phyloP scores from a whole-genome alignment of 92 coral and sea anemone species.

The Bergia sp. region DNA sequence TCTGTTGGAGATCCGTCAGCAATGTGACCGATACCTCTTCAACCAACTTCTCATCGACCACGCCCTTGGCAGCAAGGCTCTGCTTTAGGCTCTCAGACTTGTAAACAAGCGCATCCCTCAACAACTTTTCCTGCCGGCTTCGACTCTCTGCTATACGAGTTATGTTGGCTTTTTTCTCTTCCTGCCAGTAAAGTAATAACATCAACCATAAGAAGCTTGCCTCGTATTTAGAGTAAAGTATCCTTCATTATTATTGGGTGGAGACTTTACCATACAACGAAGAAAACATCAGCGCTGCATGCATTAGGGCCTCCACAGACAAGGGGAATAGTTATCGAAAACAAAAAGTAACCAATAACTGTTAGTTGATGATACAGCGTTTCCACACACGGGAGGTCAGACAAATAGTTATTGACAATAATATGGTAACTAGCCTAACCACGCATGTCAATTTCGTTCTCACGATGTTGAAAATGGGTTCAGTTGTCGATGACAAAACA shows the following conservation, averaged over 20 bases:
- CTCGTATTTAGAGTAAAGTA: too few species aligned
- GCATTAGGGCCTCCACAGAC: background rate
- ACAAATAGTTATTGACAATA: too few species aligned
- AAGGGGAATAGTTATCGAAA: too few species aligned
- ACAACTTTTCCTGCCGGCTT: conserved; percentile 69
- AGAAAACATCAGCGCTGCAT: background rate
- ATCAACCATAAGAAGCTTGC: background rate
- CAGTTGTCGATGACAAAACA: too few species aligned
- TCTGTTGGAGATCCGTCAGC: conserved; percentile 92
- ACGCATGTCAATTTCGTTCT: too few species aligned
- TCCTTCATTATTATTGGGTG: too few species aligned
- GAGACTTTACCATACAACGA: background rate
- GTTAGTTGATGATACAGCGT: too few species aligned
- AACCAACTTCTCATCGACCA: conserved; percentile 70
- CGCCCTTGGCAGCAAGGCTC: conserved; percentile 63
- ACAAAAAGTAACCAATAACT: too few species aligned
- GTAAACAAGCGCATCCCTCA: conserved; percentile 81
- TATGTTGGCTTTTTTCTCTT: conserved; percentile 73
- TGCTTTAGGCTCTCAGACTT: conserved; percentile 73
- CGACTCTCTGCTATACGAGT: conserved; percentile 84
- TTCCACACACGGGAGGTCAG: too few species aligned
- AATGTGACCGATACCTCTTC: conserved; percentile 84
- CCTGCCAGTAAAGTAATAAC: conserved; percentile 53
- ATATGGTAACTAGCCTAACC: too few species aligned
- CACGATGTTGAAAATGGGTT: too few species aligned